These are phyloP conservation scores for Meiosimyza decipiens DNA, from an alignment of 2,888 invertebrate genomes.

Conservation along the genomic window DNA sequence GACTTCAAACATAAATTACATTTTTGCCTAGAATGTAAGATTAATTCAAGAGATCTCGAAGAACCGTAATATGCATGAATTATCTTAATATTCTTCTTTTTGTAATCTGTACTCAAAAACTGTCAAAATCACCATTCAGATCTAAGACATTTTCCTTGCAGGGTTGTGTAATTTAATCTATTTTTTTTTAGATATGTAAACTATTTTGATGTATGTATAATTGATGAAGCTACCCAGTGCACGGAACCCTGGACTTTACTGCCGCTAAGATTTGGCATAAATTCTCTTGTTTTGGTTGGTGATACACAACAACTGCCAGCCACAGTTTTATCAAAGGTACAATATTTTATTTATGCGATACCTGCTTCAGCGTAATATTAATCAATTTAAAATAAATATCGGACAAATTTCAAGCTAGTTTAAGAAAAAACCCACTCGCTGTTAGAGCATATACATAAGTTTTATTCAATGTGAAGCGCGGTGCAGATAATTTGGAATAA, in stretches of 20 bases:
- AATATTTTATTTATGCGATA: conserved; percentile 12
- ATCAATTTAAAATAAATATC: too few relatives aligned
- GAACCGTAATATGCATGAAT: not conserved
- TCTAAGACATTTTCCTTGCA: not conserved
- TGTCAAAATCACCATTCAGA: not conserved
- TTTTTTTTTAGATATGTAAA: conserved; percentile 45
- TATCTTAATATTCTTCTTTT: not conserved
- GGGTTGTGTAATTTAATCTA: not conserved
- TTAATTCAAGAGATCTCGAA: too few relatives aligned
- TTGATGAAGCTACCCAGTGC: conserved; percentile 91
- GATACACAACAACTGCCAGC: conserved; percentile 89
- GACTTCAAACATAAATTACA: too few relatives aligned
- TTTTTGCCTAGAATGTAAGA: too few relatives aligned
- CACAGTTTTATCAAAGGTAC: conserved; percentile 79
- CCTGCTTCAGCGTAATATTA: too few relatives aligned
- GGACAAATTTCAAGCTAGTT: too few relatives aligned
- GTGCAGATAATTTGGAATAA: too few relatives aligned
- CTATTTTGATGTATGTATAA: conserved; percentile 75
- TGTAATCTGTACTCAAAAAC: conserved; percentile 37
- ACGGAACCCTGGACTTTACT: conserved; percentile 85
- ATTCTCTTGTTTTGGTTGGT: conserved; percentile 83
- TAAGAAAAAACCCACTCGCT: too few relatives aligned
- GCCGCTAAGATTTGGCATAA: conserved; percentile 80
- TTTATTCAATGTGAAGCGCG: too few relatives aligned
- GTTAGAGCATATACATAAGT: too few relatives aligned